Evolutionary conservation across 92 coral and sea anemone species (phyloP).

Genomic region (Metridium senile): DNA sequence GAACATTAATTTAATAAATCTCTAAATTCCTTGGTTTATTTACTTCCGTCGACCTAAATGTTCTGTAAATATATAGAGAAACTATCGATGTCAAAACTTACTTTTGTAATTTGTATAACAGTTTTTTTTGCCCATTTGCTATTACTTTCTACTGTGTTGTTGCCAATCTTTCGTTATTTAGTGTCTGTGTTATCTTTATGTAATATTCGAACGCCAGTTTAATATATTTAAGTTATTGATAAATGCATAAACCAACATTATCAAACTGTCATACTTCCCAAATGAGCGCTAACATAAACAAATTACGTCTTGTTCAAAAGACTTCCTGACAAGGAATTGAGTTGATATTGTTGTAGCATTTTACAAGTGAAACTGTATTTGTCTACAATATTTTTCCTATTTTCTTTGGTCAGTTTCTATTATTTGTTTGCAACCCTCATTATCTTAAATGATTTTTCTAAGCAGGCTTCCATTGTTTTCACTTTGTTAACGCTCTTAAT

Average conservation of each 20-base stretch:
- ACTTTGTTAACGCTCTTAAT: no score
- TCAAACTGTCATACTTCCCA: background rate
- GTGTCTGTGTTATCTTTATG: no score
- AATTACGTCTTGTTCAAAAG: background rate
- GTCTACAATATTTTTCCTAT: no score
- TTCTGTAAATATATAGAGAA: background rate
- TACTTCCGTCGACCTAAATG: slow-evolving; percentile 1
- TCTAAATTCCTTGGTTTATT: background rate
- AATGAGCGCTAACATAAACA: background rate
- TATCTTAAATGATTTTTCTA: no score
- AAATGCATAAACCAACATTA: no score
- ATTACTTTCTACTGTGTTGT: background rate
- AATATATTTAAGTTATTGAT: no score
- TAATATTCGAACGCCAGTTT: background rate
- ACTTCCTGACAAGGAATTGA: background rate
- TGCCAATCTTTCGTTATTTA: background rate
- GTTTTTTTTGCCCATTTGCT: background rate
- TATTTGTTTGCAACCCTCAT: no score
- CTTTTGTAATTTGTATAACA: background rate
- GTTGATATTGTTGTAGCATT: background rate
- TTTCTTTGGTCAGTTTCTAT: no score
- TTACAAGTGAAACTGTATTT: background rate
- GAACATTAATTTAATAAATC: background rate
- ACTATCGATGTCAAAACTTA: background rate
- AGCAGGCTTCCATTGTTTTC: no score